phyloP scores from a whole-genome alignment of 1,140 invertebrate species.

The Aphidius ervi region DNA sequence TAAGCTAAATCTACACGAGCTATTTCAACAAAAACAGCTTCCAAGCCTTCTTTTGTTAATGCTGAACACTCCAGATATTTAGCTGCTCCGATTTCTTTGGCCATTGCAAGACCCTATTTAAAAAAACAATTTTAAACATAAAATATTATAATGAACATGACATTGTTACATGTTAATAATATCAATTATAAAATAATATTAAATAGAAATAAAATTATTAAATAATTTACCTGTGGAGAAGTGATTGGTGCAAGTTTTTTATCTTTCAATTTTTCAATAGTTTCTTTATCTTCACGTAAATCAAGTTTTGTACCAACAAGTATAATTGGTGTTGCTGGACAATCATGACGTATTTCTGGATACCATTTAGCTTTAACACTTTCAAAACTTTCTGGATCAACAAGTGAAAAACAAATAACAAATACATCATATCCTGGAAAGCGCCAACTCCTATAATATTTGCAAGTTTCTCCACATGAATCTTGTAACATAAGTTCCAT shows the following conservation, averaged over 20 bases:
- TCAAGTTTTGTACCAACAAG: conserved; percentile 87
- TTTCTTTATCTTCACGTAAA: conserved; percentile 96
- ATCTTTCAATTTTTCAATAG: conserved; percentile 95
- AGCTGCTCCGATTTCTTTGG: conserved; percentile 96
- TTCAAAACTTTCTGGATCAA: conserved; percentile 98
- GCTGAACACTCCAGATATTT: conserved; percentile 97
- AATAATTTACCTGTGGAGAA: conserved; percentile 77
- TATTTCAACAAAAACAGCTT: conserved; percentile 97
- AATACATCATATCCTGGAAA: too few relatives aligned
- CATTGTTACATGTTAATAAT: too few relatives aligned
- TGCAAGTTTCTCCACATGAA: too few relatives aligned
- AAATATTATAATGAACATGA: too few relatives aligned
- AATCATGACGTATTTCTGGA: conserved; percentile 86
- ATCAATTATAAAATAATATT: too few relatives aligned
- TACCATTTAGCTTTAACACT: conserved; percentile 98
- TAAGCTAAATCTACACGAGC: too few relatives aligned
- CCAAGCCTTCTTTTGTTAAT: conserved; percentile 97
- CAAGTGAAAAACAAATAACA: conserved; percentile 95
- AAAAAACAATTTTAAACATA: background rate
- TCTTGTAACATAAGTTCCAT: too few relatives aligned
- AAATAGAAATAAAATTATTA: background rate
- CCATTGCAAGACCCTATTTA: conserved; percentile 88
- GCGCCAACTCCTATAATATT: too few relatives aligned
- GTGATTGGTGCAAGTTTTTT: conserved; percentile 96
- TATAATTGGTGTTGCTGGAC: conserved; percentile 85